A percentile compares a stretch with the other conserved stretches of the same genome.
Conservation (phyloP, 2,888 invertebrate species). For the Heliconius cydno region DNA sequence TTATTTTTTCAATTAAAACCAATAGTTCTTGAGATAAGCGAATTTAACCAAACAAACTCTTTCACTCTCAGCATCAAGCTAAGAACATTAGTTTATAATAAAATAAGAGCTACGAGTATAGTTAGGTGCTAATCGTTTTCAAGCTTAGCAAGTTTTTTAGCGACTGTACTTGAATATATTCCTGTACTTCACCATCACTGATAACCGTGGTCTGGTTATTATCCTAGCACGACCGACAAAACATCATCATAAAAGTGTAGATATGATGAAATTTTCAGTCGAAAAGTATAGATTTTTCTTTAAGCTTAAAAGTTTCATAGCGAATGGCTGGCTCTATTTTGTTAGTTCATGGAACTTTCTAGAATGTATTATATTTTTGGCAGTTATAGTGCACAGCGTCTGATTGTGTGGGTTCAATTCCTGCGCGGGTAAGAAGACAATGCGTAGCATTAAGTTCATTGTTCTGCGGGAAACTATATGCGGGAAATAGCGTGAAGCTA, state of each 20-base stretch:
- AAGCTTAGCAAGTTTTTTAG: too few species aligned
- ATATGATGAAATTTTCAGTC: neutral
- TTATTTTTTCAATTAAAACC: neutral
- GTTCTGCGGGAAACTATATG: too few species aligned
- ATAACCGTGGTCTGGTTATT: neutral
- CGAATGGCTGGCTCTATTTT: neutral
- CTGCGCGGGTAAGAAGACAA: neutral
- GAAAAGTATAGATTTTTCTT: neutral
- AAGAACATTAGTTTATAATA: neutral
- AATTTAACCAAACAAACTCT: neutral
- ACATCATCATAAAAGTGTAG: constrained; percentile 1
- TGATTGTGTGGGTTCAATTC: neutral
- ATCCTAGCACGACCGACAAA: neutral
- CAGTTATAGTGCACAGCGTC: neutral
- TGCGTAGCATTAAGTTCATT: neutral
- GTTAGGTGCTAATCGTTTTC: too few species aligned
- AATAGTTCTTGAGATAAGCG: neutral
- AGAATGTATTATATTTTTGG: neutral
- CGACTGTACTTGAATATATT: neutral
- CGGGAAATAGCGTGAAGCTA: neutral
- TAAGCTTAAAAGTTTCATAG: neutral
- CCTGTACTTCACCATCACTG: neutral
- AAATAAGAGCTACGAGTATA: too few species aligned
- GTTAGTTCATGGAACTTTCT: neutral
- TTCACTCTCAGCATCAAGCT: too few species aligned